These are phyloP conservation scores for Sisor rabdophorus DNA, from an alignment of 2,113 vertebrate species.

Conservation along the genomic window DNA sequence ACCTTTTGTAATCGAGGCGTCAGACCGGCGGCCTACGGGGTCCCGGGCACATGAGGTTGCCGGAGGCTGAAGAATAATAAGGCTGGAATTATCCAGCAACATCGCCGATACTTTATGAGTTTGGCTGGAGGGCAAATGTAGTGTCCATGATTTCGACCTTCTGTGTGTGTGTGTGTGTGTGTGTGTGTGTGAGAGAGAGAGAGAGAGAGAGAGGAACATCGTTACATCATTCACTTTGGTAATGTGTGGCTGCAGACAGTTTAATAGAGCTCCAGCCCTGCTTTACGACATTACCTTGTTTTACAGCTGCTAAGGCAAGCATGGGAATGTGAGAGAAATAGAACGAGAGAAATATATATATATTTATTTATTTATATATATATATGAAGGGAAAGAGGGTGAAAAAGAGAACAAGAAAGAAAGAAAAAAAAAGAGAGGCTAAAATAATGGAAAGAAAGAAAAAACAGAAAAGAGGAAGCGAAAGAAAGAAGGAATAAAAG, in stretches of 20 bases:
- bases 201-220: not conserved
- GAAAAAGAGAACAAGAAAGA: no score
- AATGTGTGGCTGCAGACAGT: slow-evolving; percentile 44
- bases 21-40: no score
- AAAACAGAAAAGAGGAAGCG: no score
- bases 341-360: no score
- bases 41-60: not conserved
- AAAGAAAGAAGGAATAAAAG: no score
- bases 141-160: not conserved
- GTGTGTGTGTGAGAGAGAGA: slow-evolving; percentile 10
- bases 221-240: slow-evolving; percentile 38
- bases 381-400: no score
- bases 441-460: no score
- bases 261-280: slow-evolving; percentile 37
- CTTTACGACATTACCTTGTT: slow-evolving; percentile 36
- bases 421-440: not conserved
- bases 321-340: slow-evolving; percentile 3
- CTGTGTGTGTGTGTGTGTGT: slow-evolving; percentile 2
- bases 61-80: not conserved
- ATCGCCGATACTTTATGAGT: slow-evolving; percentile 7
- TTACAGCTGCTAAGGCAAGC: slow-evolving; percentile 27
- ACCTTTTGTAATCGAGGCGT: no score
- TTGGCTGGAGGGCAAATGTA: slow-evolving; percentile 7
- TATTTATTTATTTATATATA: no score
- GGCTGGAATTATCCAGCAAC: not conserved